Base-by-base conservation (phyloP, 2,888 invertebrate genomes). In the Volucella inflata region DNA sequence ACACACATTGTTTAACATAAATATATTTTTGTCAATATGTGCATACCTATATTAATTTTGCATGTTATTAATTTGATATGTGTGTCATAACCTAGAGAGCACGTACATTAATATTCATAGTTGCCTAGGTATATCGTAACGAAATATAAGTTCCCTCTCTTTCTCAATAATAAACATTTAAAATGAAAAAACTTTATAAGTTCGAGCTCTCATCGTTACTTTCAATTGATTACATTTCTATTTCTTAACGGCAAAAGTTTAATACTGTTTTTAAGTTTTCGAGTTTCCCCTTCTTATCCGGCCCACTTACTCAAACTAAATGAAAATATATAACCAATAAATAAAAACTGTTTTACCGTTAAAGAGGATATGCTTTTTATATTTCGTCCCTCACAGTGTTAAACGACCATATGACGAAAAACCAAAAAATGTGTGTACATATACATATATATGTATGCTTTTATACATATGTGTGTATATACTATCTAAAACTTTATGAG, bases 341-440 rank as follows among this genome's bases (percentile, higher is more conserved):
- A 77, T 71, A 59, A 77, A 64, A 82, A 70, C 71, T 65, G 50
- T 46, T 64, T 21, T 46, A 16, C 53, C 53, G 46, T 55, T 65
- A 53, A 46, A 17, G 38, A 68, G n/a, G 17, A 42, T 59, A 53
- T 38, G 48, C 17, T 74, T n/a, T n/a, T 12, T 42, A 70, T 78
- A 71, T 64, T 64, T 57, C 44, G 12, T 53, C 67, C 48, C 59
- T 12, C 30, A 50, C 42, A 65, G 64, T 46, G 64, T 68, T 81
- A 81, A 77, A 81, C 77, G 71, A 71, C 82, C 82, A 82, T 82
- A 82, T 82, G 67, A 82, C 67, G 71, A 62, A 65, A 78, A 82
- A 82, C 71, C 72, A 68, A 77, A 82, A 68, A 82, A 30, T 6
- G 6, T 6, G 4, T 2, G 0, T 3, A 2, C 3, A 30, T 30